phyloP scores from a whole-genome alignment of 2,888 invertebrate species.

The Drosophila colorata region DNA sequence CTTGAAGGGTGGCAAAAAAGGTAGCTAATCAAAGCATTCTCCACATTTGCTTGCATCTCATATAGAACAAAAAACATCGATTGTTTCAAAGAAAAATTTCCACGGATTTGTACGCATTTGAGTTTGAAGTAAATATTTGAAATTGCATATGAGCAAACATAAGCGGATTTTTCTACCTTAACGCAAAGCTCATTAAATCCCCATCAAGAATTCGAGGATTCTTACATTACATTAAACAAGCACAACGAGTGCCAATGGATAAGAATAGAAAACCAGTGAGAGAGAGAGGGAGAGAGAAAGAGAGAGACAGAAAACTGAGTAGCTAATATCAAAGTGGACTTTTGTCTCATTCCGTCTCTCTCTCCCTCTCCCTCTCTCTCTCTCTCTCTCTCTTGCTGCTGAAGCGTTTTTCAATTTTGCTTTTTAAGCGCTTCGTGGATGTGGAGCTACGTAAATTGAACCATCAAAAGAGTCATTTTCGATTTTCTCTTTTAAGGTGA shows the following conservation, averaged over 20 bases:
- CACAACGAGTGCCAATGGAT: conserved; percentile 2
- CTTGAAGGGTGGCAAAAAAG: too few species aligned
- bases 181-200: conserved; percentile 2
- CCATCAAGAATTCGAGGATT: conserved; percentile 4
- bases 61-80: too few species aligned
- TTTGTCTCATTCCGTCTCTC: background rate
- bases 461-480: conserved; percentile 39
- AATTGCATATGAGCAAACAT: too few species aligned
- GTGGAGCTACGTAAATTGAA: conserved; percentile 38
- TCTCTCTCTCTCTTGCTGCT: background rate
- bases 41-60: too few species aligned
- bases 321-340: conserved; percentile 25
- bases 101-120: too few species aligned
- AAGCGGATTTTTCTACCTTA: background rate
- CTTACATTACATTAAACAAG: conserved; percentile 17
- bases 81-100: background rate
- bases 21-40: too few species aligned
- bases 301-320: conserved; percentile 10
- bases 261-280: background rate
- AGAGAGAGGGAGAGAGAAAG: background rate
- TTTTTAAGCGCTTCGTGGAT: conserved; percentile 10
- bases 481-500: conserved; percentile 38
- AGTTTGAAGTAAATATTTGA: too few species aligned
- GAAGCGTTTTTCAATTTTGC: conserved; percentile 11
- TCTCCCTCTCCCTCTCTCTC: background rate